Percentiles rank a stretch among this genome's conserved stretches.
phyloP scores from a whole-genome alignment of 2,888 invertebrate genomes.

The Campopleginae sp. region DNA sequence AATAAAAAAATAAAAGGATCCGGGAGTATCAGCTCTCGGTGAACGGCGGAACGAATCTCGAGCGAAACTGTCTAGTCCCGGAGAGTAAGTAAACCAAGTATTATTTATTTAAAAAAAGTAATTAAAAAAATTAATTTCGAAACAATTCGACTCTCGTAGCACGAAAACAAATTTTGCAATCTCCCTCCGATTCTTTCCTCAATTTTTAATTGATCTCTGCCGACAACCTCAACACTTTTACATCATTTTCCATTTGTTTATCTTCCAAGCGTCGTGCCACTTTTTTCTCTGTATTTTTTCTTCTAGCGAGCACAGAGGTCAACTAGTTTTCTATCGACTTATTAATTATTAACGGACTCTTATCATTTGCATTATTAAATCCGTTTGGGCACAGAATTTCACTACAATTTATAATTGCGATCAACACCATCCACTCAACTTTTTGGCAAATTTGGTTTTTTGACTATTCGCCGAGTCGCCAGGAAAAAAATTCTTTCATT shows the following conservation, averaged over 20 bases:
- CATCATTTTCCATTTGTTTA: slow-evolving; percentile 17
- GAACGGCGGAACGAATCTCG: slow-evolving; percentile 15
- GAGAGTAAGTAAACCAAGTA: slow-evolving; percentile 67
- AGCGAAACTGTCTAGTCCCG: slow-evolving; percentile 71
- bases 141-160: slow-evolving; percentile 5
- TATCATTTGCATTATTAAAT: slow-evolving; percentile 35
- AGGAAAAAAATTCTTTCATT: neutral
- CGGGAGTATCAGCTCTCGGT: slow-evolving; percentile 41
- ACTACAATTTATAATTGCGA: slow-evolving; percentile 19
- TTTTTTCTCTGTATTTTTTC: slow-evolving; percentile 6
- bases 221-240: neutral
- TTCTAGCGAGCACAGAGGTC: slow-evolving; percentile 35
- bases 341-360: slow-evolving; percentile 20
- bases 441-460: neutral
- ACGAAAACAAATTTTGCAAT: slow-evolving; percentile 51
- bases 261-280: neutral
- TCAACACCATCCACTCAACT: neutral
- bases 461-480: neutral
- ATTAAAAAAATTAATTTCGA: slow-evolving; percentile 2
- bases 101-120: neutral
- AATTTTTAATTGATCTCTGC: neutral
- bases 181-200: neutral
- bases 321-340: neutral
- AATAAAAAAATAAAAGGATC: neutral
- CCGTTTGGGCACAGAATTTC: slow-evolving; percentile 14